These are phyloP conservation scores for Pollenia amentaria DNA, from an alignment of 2,888 invertebrate species.

Conservation along the genomic window DNA sequence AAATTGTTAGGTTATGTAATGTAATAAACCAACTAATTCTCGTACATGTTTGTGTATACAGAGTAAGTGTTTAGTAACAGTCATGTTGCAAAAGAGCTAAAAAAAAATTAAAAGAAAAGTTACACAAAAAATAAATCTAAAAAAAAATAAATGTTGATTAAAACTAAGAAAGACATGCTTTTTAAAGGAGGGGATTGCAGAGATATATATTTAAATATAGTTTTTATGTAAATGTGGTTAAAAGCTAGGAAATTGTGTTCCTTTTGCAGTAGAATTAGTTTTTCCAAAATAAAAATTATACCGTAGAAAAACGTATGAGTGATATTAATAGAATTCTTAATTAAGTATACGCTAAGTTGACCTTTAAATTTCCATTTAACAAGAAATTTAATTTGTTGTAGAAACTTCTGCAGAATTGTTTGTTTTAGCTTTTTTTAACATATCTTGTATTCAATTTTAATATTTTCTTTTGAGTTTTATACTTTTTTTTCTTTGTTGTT, in stretches of 20 bases:
- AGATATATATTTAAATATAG: background rate
- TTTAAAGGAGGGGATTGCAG: background rate
- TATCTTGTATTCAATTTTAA: no score
- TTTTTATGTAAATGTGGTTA: constrained; percentile 35
- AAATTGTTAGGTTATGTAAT: constrained; percentile 64
- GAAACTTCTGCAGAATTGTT: background rate
- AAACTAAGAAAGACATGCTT: constrained; percentile 23
- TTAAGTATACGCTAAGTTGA: constrained; percentile 14
- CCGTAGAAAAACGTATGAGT: constrained; percentile 17
- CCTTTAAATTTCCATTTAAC: background rate
- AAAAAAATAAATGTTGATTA: constrained; percentile 58
- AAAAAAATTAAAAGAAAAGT: background rate
- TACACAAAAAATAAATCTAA: background rate
- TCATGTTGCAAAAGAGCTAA: constrained; percentile 6
- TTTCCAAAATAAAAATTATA: constrained; percentile 16
- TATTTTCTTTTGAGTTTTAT: no score
- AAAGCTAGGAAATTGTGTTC: constrained; percentile 41
- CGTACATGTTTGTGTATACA: background rate
- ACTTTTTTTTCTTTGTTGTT: no score
- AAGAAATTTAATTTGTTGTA: background rate
- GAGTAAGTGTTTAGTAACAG: constrained; percentile 11
- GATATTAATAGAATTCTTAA: constrained; percentile 22
- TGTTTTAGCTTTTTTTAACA: background rate
- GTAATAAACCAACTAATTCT: constrained; percentile 13
- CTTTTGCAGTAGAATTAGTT: background rate